Evolutionary conservation across 2,888 invertebrate genomes (phyloP).

Genomic region (Drosophila kanekoi): DNA sequence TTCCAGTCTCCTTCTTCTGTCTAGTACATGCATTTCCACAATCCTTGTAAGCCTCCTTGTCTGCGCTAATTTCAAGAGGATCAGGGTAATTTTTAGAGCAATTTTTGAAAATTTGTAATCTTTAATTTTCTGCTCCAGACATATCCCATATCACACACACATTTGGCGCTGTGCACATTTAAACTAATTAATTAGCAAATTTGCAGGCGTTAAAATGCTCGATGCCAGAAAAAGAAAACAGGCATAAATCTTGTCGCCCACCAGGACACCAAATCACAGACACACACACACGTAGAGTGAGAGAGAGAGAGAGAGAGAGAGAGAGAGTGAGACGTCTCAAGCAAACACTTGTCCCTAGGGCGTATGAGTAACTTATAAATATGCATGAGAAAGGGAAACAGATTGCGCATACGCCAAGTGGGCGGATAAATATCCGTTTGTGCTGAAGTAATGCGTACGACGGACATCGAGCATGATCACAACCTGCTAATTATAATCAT

Average conservation of each 20-base stretch:
- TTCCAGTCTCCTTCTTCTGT: too few relatives aligned
- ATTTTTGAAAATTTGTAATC: slow-evolving; percentile 12
- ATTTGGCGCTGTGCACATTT: slow-evolving; percentile 32
- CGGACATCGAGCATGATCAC: neutral
- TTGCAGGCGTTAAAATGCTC: slow-evolving; percentile 76
- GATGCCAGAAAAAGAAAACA: slow-evolving; percentile 68
- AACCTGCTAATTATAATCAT: slow-evolving; percentile 12
- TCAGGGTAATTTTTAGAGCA: too few relatives aligned
- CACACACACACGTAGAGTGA: too few relatives aligned
- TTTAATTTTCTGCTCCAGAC: slow-evolving; percentile 8
- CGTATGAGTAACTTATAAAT: slow-evolving; percentile 62
- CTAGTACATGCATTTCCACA: too few relatives aligned
- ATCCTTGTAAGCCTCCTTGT: too few relatives aligned
- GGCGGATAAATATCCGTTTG: slow-evolving; percentile 51
- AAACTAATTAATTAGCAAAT: slow-evolving; percentile 78
- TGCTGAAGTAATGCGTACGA: slow-evolving; percentile 13
- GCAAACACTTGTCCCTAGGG: slow-evolving; percentile 34
- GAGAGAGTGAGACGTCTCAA: slow-evolving; percentile 9
- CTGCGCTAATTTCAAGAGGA: neutral
- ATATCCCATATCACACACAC: slow-evolving; percentile 1
- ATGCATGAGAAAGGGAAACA: slow-evolving; percentile 28
- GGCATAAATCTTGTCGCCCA: slow-evolving; percentile 75
- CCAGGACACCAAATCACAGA: slow-evolving; percentile 48
- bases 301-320: slow-evolving; percentile 14
- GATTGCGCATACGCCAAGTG: slow-evolving; percentile 63